Percentiles rank a stretch among this genome's conserved stretches.
Evolutionary conservation across 2,113 vertebrate genomes (phyloP).

Genomic region (Oncorhynchus mykiss): DNA sequence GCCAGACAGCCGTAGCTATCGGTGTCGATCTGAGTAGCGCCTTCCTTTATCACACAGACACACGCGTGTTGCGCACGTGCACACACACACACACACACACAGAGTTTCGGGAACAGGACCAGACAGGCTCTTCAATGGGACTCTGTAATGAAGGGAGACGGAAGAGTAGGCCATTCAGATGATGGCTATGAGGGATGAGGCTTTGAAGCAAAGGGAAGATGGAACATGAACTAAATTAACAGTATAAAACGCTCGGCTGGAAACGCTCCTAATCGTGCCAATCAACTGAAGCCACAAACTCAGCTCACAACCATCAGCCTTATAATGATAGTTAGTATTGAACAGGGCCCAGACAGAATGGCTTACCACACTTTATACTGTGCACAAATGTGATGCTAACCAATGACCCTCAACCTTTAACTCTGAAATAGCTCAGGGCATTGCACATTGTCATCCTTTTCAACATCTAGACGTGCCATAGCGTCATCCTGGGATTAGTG

Average conservation of each 20-base stretch:
- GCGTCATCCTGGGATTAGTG: too few species aligned
- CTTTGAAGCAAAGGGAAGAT: slow-evolving; percentile 60
- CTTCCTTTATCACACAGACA: slow-evolving; percentile 1
- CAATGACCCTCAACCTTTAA: too few species aligned
- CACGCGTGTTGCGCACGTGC: not conserved
- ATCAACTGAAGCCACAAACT: slow-evolving; percentile 11
- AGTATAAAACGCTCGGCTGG: slow-evolving; percentile 41
- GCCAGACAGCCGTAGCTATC: slow-evolving; percentile 35
- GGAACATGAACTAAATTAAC: slow-evolving; percentile 53
- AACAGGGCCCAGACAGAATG: too few species aligned
- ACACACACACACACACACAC: not conserved
- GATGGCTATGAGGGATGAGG: slow-evolving; percentile 18
- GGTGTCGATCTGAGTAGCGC: slow-evolving; percentile 10
- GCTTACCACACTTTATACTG: too few species aligned
- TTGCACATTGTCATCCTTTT: too few species aligned
- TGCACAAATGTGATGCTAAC: too few species aligned
- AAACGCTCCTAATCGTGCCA: slow-evolving; percentile 42
- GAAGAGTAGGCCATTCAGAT: not conserved
- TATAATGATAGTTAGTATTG: too few species aligned
- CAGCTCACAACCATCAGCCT: not conserved
- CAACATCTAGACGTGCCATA: too few species aligned
- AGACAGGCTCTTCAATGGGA: slow-evolving; percentile 47
- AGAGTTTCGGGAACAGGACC: not conserved
- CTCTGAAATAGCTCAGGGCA: too few species aligned
- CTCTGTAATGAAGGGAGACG: slow-evolving; percentile 43